Base-by-base conservation (phyloP, 2,797 vertebrate species). In the Malacoctenus gilli region DNA sequence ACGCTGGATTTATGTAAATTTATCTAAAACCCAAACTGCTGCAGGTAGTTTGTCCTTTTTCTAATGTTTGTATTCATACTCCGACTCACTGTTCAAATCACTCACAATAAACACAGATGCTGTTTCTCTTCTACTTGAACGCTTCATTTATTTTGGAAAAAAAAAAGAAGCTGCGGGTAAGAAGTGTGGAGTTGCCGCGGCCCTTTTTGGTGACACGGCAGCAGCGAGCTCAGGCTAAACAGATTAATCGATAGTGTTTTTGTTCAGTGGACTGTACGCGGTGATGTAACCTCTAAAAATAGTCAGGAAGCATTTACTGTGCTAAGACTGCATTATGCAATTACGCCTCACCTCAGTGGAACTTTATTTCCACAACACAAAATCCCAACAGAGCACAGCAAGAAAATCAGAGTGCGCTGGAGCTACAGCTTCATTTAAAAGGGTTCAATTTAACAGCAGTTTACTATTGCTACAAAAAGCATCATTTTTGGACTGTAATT, bases 301-400 rank as follows among this genome's bases (percentile, higher is more conserved):
- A 44, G 68, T 13, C 5, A 65, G 62, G 52, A 74, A 58, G 41
- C 30, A 42, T 55, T 70, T 22, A 65, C 49, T 63, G 61, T 68
- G 72, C 49, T 80, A 71, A 76, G 67, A 62, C 47, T 50, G 4
- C 22, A 18, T 82, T 80, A 72, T 15, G 25, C 58, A 79, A 65
- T 69, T 55, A 70, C 13, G 40, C 22, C 16, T 20, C 60, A 54
- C 18, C 44, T 49, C 23, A 77, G 23, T 2, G 32, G 12, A 52
- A 51, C 35, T n/a, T 37, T 18, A 43, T 6, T 28, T 28, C 25
- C 25, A 6, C 25, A 28, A 9, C 5, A 28, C 25, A 5, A 5
- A 28, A 28, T 6, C 25, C 1, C 5, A 6, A 6, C 25, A 28
- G 25, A 2, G 25, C n/a, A n/a, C n/a, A n/a, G n/a, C n/a, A n/a